Evolutionary conservation across 2,113 vertebrate species (phyloP).

Genomic region (Plestiodon gilberti): DNA sequence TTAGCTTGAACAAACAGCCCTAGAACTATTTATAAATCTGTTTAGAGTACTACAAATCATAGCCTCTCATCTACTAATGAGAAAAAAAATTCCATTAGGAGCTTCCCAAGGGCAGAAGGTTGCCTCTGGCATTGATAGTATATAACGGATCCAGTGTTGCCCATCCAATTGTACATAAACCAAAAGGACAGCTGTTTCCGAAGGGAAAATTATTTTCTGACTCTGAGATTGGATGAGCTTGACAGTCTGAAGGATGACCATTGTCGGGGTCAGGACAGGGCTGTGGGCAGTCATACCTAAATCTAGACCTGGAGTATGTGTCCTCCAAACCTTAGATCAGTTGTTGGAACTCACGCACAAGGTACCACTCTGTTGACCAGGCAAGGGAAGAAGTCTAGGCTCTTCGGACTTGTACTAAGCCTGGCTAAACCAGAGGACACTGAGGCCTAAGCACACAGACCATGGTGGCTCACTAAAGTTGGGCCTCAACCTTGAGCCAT

Average conservation of each 20-base stretch:
- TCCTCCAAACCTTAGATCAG: background rate
- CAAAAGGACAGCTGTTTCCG: background rate
- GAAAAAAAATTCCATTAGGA: background rate
- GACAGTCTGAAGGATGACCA: conserved; percentile 13
- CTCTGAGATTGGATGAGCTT: conserved; percentile 26
- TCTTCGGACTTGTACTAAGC: background rate
- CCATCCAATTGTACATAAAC: conserved; percentile 13
- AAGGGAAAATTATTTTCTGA: conserved; percentile 11
- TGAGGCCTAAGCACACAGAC: background rate
- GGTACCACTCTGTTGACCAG: background rate
- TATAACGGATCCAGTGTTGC: background rate
- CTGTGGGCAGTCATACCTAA: background rate
- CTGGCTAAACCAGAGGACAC: background rate
- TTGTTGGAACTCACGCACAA: background rate
- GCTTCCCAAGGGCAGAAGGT: background rate
- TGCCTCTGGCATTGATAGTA: background rate
- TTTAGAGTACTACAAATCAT: background rate
- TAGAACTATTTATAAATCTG: background rate
- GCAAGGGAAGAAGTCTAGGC: background rate
- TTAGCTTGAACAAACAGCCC: conserved; percentile 8
- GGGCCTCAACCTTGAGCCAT: background rate
- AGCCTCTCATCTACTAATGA: background rate
- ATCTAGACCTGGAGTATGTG: background rate
- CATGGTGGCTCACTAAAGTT: background rate
- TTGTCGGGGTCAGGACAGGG: background rate